phyloP scores from a whole-genome alignment of 1,140 invertebrate genomes.

The Papilio glaucus region DNA sequence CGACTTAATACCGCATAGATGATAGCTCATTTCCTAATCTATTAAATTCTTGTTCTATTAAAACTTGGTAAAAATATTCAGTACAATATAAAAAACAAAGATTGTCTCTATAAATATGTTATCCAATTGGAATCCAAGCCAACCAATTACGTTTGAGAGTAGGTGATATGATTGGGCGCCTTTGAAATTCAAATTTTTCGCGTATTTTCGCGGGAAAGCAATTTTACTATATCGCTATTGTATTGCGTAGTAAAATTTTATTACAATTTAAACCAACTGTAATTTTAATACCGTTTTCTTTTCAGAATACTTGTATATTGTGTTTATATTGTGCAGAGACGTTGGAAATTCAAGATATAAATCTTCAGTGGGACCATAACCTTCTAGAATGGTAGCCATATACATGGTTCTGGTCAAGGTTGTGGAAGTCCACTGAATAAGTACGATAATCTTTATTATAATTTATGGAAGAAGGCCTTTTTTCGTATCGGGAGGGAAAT shows the following conservation, averaged over 20 bases:
- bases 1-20: no score
- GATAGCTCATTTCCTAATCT: no score
- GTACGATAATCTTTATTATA: no score
- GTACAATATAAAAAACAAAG: slow-evolving; percentile 13
- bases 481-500: no score
- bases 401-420: no score
- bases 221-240: slow-evolving; percentile 21
- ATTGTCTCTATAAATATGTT: slow-evolving; percentile 7
- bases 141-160: slow-evolving; percentile 15
- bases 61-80: no score
- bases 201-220: slow-evolving; percentile 18
- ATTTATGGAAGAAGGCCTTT: no score
- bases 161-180: slow-evolving; percentile 22
- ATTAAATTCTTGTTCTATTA: no score
- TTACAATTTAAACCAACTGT: slow-evolving; percentile 15
- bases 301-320: neutral
- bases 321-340: neutral
- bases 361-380: no score
- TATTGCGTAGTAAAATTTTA: slow-evolving; percentile 23
- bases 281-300: neutral
- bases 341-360: neutral
- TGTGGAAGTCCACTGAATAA: no score
- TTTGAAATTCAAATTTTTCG: slow-evolving; percentile 23
- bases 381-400: neutral
- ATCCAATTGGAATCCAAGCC: slow-evolving; percentile 16